phyloP scores from a whole-genome alignment of 2,797 vertebrate species.

The Tachyglossus aculeatus region DNA sequence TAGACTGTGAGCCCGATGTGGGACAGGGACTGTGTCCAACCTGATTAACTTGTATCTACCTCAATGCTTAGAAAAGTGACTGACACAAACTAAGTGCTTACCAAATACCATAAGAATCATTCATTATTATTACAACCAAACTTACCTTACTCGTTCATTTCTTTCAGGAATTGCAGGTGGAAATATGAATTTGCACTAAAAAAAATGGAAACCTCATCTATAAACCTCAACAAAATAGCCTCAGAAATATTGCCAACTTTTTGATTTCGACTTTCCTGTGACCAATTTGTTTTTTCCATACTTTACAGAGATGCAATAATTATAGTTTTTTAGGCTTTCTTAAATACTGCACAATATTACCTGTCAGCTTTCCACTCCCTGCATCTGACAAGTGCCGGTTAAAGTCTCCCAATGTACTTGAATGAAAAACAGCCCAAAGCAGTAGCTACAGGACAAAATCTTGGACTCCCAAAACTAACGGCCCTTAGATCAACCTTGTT shows the following conservation, averaged over 20 bases:
- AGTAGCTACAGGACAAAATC: background rate
- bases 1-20: too few relatives aligned
- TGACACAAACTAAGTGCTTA: background rate
- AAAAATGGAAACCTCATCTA: background rate
- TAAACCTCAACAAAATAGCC: background rate
- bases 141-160: background rate
- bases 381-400: constrained; percentile 55
- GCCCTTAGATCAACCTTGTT: background rate
- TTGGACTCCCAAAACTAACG: background rate
- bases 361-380: constrained; percentile 26
- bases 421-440: background rate
- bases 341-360: constrained; percentile 40
- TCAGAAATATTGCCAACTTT: constrained; percentile 1
- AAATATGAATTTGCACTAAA: background rate
- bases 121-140: too few relatives aligned
- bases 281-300: constrained; percentile 27
- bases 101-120: too few relatives aligned
- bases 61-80: too few relatives aligned
- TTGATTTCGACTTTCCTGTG: background rate
- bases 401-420: constrained; percentile 29
- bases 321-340: constrained; percentile 54
- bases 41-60: too few relatives aligned
- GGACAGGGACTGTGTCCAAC: too few relatives aligned
- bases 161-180: too few relatives aligned
- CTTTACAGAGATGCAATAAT: constrained; percentile 38